Evolutionary conservation across 2,113 vertebrate species (phyloP).

Genomic region (Zosterops lateralis): DNA sequence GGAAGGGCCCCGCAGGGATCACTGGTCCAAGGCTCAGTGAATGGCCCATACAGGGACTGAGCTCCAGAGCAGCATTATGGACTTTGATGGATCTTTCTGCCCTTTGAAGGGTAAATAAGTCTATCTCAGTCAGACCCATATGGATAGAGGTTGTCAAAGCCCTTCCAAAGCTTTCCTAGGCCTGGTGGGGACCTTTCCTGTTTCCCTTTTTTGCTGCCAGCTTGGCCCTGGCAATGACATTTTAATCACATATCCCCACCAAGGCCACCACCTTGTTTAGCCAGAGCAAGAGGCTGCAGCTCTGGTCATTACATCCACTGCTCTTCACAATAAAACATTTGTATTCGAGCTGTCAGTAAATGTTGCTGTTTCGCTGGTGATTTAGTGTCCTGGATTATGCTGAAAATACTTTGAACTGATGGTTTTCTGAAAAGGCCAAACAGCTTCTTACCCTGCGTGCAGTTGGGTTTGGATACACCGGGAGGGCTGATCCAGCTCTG

Average conservation of each 20-base stretch:
- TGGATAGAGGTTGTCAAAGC: not conserved
- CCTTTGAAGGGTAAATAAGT: not conserved
- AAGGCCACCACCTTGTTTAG: constrained; percentile 4
- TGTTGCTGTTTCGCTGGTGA: constrained; percentile 43
- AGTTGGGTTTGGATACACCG: not conserved
- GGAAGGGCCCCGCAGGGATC: not conserved
- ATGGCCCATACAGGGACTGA: not conserved
- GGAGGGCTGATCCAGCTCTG: not conserved
- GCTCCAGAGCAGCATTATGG: not conserved
- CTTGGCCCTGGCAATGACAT: constrained; percentile 5
- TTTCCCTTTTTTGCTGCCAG: constrained; percentile 31
- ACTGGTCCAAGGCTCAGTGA: not conserved
- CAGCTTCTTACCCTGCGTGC: not conserved
- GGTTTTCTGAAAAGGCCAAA: constrained; percentile 51
- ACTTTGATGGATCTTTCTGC: not conserved
- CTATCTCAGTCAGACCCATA: not conserved
- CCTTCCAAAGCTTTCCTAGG: not conserved
- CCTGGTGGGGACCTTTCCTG: not conserved
- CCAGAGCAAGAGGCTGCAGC: constrained; percentile 30
- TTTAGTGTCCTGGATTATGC: constrained; percentile 59
- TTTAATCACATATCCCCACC: constrained; percentile 45
- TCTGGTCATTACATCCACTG: not conserved
- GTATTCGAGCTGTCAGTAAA: constrained; percentile 50
- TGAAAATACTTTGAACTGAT: constrained; percentile 64
- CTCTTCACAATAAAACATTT: constrained; percentile 47